Percentiles rank a stretch among this genome's conserved stretches.
Conservation (phyloP, 2,113 vertebrate genomes). For the Parus major region DNA sequence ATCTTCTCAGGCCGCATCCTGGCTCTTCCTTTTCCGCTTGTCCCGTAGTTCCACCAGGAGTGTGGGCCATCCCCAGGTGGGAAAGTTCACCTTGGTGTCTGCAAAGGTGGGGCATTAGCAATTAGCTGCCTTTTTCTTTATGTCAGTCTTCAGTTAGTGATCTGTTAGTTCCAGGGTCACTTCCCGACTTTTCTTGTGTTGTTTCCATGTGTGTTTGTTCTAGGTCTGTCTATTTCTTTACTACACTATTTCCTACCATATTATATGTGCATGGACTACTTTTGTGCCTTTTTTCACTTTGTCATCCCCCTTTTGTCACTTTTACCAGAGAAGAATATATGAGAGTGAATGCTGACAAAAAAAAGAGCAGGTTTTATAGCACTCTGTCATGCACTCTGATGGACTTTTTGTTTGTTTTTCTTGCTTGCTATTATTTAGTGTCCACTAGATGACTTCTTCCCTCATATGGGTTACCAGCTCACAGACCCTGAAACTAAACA, state of each 20-base stretch:
- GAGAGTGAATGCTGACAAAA: neutral
- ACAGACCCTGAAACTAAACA: neutral
- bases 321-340: neutral
- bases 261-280: neutral
- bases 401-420: neutral
- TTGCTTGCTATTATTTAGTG: neutral
- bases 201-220: neutral
- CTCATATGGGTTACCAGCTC: neutral
- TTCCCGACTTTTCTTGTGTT: accelerated
- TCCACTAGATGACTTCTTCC: neutral
- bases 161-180: neutral
- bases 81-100: neutral
- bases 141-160: neutral
- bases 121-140: neutral
- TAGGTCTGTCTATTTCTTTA: neutral
- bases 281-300: neutral
- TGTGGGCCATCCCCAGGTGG: neutral
- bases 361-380: neutral
- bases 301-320: neutral
- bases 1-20: neutral
- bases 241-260: neutral
- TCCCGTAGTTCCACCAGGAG: accelerated
- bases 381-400: neutral
- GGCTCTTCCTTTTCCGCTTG: neutral
- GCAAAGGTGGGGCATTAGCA: neutral